Evolutionary conservation across 1,140 invertebrate genomes (phyloP), one percentile per base, ranked within the genome.

Genomic region (Micrasema minimum): DNA sequence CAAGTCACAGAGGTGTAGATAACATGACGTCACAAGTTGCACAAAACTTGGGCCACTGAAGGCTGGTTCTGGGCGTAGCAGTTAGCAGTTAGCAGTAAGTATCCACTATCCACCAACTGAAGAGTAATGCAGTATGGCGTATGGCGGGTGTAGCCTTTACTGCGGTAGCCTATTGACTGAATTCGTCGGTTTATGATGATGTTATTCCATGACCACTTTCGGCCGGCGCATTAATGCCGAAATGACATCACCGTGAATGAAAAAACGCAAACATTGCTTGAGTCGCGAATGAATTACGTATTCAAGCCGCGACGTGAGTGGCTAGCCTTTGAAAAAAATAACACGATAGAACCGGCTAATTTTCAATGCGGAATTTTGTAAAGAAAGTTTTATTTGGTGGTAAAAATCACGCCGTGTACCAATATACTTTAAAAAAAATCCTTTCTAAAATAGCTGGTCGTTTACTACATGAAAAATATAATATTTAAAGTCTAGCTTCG

Each of bases 251-350:
- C 37, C 66, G 66, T 6, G 37, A 45, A 51, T 51, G 23, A 53
- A 69, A 69, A 67, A 66, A 67, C 48, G 50, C 50, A 67, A 67
- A 67, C 65, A 55, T 37, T 41, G 50, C 66, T 69, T 59, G 66
- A 69, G 55, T 18, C 38, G 59, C 26, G 35, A 22, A n/a, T 26
- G 59, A 64, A 45, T 64, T 64, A 48, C 41, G 59, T 64, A 45
- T 64, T 64, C 59, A 12, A 16, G 14, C 16, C 2, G 35, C 55
- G 37, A 26, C 20, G 3, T 22, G 20, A 48, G 46, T 48, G 46
- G 46, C n/a, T 22, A 11, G 46, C 46, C 46, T 22, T 48, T 48
- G 18, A 16, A 48, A 48, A 20, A 46, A 46, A 31, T 18, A 20
- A 22, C 46, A 48, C 46, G 16, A 22, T 18, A 20, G 46, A 48